These are phyloP conservation scores for Ashinkailepas kermadecensis DNA, from an alignment of 2,888 invertebrate genomes.

Conservation along the genomic window DNA sequence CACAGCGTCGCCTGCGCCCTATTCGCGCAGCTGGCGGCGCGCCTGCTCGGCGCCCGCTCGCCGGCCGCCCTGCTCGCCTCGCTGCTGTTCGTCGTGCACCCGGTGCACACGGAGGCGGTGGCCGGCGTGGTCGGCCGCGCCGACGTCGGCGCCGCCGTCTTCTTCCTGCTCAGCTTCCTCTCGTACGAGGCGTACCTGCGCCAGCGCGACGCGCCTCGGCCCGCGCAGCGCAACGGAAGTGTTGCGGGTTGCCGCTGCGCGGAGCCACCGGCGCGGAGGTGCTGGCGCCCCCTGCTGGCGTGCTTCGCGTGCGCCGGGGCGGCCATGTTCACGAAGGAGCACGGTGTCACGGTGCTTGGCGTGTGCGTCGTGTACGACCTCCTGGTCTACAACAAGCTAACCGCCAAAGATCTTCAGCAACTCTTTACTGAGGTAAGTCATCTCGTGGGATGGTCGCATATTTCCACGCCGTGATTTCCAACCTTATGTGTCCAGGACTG, in stretches of 20 bases:
- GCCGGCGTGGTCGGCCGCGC: slow-evolving; percentile 93
- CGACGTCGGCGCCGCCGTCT: slow-evolving; percentile 82
- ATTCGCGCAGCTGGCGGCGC: slow-evolving; percentile 42
- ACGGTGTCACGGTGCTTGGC: slow-evolving; percentile 83
- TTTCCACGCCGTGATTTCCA: no score
- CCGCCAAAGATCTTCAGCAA: slow-evolving; percentile 29
- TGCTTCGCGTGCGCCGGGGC: slow-evolving; percentile 57
- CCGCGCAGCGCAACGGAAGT: slow-evolving; percentile 23
- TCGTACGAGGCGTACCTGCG: slow-evolving; percentile 64
- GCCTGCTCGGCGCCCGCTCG: slow-evolving; percentile 36
- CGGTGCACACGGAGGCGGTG: slow-evolving; percentile 94
- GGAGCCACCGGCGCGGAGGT: slow-evolving; percentile 31
- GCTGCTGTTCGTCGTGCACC: slow-evolving; percentile 85
- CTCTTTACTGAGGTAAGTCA: slow-evolving; percentile 35
- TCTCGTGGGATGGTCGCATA: background rate
- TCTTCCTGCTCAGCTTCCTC: slow-evolving; percentile 79
- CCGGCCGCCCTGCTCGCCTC: slow-evolving; percentile 55
- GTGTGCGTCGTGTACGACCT: slow-evolving; percentile 85
- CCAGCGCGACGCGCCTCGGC: slow-evolving; percentile 21
- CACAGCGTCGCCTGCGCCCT: slow-evolving; percentile 46
- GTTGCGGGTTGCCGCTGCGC: slow-evolving; percentile 30
- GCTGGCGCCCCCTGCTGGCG: slow-evolving; percentile 54
- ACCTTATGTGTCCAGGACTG: no score
- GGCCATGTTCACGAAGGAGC: slow-evolving; percentile 90
- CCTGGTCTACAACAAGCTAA: slow-evolving; percentile 42